Evolutionary conservation across 2,888 invertebrate genomes (phyloP), one percentile per base, ranked within the genome.

Genomic region (Eurois occulta): DNA sequence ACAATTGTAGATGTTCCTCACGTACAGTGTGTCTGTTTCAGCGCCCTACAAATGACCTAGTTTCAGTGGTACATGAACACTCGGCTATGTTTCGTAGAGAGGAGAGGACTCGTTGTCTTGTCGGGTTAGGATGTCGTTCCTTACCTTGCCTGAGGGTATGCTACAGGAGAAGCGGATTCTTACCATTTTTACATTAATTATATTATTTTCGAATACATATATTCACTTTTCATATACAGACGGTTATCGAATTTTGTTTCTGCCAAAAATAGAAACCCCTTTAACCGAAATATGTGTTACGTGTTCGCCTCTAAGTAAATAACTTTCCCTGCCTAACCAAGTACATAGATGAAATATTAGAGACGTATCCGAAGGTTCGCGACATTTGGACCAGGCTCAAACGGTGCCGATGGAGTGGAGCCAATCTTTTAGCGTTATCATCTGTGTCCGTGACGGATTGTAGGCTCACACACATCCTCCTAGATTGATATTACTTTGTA

Each of bases 1-100:
- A 87, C 88, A 85, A 89, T 90, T 89, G 88, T 91, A 88, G 77
- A 90, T 92, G 87, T 88, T 64, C 69, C 84, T 89, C 91, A 91
- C 92, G 91, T 91, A 85, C 82, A 21, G 52, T 41, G 28, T 77
- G 88, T 89, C 89, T 88, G 88, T 87, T 86, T 85, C 81, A 85
- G 82, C 78, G 89, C 82, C 90, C 91, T 91, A 84, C 81, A 83
- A 55, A 67, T 83, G 90, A 89, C 91, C 91, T 90, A 91, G 74
- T 89, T 90, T 81, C 78, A 48, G 70, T 70, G 58, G 85, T 86
- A 86, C 86, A 78, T 80, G 41, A 28, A 64, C 71, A 62, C 69
- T 72, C 69, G 75, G 21, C 52, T 58, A 24, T 55, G 38, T 67
- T 18, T 67, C 43, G 58, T 24, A 35, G 35, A 8, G 8, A 58